Percentiles rank a stretch among this genome's conserved stretches.
These are phyloP conservation scores for Ophion ventricosus DNA, from an alignment of 2,888 invertebrate species.

Conservation along the genomic window DNA sequence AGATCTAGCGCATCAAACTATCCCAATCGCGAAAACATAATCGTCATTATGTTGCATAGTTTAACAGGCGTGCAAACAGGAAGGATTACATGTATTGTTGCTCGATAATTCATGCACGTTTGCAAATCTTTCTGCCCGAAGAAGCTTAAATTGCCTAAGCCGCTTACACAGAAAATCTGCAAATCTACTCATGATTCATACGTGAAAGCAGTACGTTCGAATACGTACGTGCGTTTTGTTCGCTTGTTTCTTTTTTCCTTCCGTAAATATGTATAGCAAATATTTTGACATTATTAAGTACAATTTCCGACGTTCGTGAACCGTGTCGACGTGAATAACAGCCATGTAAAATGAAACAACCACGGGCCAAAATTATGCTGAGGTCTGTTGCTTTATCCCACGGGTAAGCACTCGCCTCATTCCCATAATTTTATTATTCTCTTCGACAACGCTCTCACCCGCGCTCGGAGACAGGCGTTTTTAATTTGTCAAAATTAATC, in stretches of 20 bases:
- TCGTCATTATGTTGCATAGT: too few relatives aligned
- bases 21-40: too few relatives aligned
- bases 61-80: too few relatives aligned
- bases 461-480: constrained; percentile 27
- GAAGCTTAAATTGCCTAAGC: too few relatives aligned
- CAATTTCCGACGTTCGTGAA: not conserved
- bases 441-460: constrained; percentile 5
- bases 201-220: not conserved
- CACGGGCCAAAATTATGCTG: constrained; percentile 1
- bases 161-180: too few relatives aligned
- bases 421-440: constrained; percentile 29
- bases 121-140: too few relatives aligned
- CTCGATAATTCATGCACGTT: too few relatives aligned
- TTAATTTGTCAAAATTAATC: constrained; percentile 63
- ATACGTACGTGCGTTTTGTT: not conserved
- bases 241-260: not conserved
- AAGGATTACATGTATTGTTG: too few relatives aligned
- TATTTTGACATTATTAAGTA: not conserved
- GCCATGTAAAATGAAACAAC: not conserved
- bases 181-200: not conserved
- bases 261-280: not conserved
- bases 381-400: constrained; percentile 24
- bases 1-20: too few relatives aligned
- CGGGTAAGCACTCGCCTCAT: constrained; percentile 14
- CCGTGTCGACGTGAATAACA: not conserved